phyloP scores from a whole-genome alignment of 2,888 invertebrate genomes.

The Embidobia sp. region DNA sequence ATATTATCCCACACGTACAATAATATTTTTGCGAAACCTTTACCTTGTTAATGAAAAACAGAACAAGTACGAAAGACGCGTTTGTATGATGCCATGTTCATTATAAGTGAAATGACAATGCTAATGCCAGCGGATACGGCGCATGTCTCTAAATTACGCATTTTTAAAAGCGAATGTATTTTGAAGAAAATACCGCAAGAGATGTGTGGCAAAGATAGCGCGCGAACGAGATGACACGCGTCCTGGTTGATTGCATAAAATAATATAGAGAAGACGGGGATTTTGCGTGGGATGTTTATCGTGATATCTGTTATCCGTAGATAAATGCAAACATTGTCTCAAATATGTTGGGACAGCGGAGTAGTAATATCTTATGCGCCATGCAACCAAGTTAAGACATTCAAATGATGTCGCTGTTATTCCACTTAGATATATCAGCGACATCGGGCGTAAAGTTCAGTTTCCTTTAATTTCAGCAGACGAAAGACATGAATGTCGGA shows the following conservation, averaged over 20 bases:
- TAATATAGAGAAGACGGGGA: conserved; percentile 35
- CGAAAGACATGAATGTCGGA: conserved; percentile 23
- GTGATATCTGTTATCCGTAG: conserved; percentile 57
- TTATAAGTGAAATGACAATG: background rate
- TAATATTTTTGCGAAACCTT: too few relatives aligned
- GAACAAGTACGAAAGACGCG: too few relatives aligned
- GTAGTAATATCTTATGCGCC: conserved; percentile 45
- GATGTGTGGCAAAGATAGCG: conserved; percentile 26
- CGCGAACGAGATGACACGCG: conserved; percentile 38
- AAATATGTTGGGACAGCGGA: conserved; percentile 50
- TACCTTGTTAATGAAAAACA: too few relatives aligned
- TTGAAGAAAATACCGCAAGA: conserved; percentile 1
- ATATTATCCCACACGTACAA: too few relatives aligned
- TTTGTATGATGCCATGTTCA: too few relatives aligned
- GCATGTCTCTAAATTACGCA: background rate
- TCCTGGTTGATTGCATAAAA: conserved; percentile 49
- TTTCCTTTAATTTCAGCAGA: conserved; percentile 39
- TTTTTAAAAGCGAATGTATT: conserved; percentile 17
- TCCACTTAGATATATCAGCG: conserved; percentile 38
- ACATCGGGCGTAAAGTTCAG: conserved; percentile 28
- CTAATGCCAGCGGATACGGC: too few relatives aligned
- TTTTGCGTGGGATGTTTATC: conserved; percentile 53
- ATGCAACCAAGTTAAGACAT: conserved; percentile 47
- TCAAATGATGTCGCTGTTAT: conserved; percentile 53
- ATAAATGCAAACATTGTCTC: conserved; percentile 60